Conservation (phyloP, 1,140 invertebrate genomes). For the Zaprionus nigranus region DNA sequence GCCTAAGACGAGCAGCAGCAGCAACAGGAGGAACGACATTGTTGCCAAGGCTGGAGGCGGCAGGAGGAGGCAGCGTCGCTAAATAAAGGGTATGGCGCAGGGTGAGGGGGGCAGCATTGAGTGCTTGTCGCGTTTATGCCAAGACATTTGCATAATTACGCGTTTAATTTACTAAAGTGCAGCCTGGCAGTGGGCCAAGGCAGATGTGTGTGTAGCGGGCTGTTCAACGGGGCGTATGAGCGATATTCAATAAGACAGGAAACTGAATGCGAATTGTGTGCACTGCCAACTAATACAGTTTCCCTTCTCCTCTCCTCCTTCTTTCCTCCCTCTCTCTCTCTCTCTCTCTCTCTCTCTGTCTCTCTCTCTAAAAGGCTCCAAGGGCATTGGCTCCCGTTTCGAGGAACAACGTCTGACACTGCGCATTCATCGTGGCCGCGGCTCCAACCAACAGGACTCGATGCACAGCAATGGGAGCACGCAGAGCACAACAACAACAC, state of each 20-base stretch:
- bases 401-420: conserved; percentile 95
- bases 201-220: conserved; percentile 23
- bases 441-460: conserved; percentile 78
- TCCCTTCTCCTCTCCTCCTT: not conserved
- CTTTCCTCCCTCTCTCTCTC: conserved; percentile 3
- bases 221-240: conserved; percentile 56
- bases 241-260: conserved; percentile 54
- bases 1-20: conserved; percentile 36
- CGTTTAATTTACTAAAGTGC: conserved; percentile 81
- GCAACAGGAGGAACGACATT: conserved; percentile 21
- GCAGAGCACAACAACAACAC: conserved; percentile 78
- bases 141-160: conserved; percentile 80
- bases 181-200: conserved; percentile 15
- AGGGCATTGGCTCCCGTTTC: conserved; percentile 87
- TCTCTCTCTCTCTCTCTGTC: conserved; percentile 6
- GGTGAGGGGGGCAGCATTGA: conserved; percentile 29
- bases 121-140: conserved; percentile 76
- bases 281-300: conserved; percentile 40
- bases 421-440: conserved; percentile 93
- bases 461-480: conserved; percentile 82
- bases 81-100: not conserved
- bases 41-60: conserved; percentile 25
- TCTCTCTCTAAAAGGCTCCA: conserved; percentile 60
- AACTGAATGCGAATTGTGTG: conserved; percentile 4
- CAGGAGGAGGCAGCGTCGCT: not conserved